phyloP scores from a whole-genome alignment of 1,140 invertebrate species.

The Scaptomyza pallida region DNA sequence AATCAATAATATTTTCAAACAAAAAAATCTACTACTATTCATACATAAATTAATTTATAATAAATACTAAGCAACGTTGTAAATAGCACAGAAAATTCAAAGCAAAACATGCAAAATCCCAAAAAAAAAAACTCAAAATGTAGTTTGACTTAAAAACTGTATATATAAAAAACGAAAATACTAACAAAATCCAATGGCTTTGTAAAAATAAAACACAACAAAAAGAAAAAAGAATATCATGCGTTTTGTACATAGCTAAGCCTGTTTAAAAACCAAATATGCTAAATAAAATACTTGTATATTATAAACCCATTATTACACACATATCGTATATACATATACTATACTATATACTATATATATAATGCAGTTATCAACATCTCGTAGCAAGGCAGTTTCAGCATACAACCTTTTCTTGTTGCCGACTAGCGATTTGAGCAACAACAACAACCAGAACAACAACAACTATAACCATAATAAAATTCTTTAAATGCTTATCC shows the following conservation, averaged over 20 bases:
- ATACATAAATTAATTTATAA: neutral
- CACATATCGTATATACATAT: slow-evolving; percentile 7
- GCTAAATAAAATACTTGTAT: slow-evolving; percentile 18
- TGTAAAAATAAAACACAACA: slow-evolving; percentile 10
- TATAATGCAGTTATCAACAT: slow-evolving; percentile 27
- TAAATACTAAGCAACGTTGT: slow-evolving; percentile 31
- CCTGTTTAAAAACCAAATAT: neutral
- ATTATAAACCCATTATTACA: neutral
- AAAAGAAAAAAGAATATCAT: slow-evolving; percentile 14
- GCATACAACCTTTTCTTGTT: slow-evolving; percentile 1
- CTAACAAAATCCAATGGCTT: slow-evolving; percentile 13
- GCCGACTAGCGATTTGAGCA: slow-evolving; percentile 27
- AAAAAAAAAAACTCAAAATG: slow-evolving; percentile 8
- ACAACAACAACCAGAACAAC: slow-evolving; percentile 8
- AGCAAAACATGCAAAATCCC: slow-evolving; percentile 9
- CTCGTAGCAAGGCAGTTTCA: slow-evolving; percentile 40
- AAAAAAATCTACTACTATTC: neutral
- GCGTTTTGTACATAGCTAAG: slow-evolving; percentile 22
- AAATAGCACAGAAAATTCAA: slow-evolving; percentile 27
- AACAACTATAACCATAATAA: neutral
- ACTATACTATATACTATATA: neutral
- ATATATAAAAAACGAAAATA: slow-evolving; percentile 18
- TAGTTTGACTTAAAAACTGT: slow-evolving; percentile 27
- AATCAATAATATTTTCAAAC: slow-evolving; percentile 9
- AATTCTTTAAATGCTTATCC: slow-evolving; percentile 15